These are phyloP conservation scores for Barypeithes pellucidus DNA, from an alignment of 2,888 invertebrate species.

Conservation along the genomic window DNA sequence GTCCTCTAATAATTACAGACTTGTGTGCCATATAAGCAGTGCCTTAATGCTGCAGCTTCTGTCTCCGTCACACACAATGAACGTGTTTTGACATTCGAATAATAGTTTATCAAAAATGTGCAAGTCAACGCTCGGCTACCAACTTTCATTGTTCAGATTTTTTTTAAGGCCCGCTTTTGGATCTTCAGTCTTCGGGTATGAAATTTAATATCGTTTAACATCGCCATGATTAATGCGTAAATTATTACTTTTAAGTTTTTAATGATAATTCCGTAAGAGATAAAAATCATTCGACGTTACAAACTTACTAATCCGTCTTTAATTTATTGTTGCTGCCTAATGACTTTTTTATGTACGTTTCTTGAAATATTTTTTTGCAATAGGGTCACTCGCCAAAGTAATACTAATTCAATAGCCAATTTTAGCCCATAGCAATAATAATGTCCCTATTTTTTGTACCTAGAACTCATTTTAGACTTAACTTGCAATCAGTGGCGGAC, in stretches of 20 bases:
- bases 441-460: too few species aligned
- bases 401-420: too few species aligned
- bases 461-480: too few species aligned
- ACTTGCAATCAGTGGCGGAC: too few species aligned
- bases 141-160: conserved; percentile 39
- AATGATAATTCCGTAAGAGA: neutral
- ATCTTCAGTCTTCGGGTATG: neutral
- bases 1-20: conserved; percentile 40
- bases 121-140: conserved; percentile 45
- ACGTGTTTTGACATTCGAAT: conserved; percentile 49
- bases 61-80: conserved; percentile 40
- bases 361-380: too few species aligned
- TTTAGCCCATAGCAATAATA: too few species aligned
- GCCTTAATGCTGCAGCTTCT: conserved; percentile 41
- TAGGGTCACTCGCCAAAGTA: too few species aligned
- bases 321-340: neutral
- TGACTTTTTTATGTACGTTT: neutral
- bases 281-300: neutral
- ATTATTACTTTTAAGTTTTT: conserved; percentile 5
- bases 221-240: conserved; percentile 13
- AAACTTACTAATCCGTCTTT: neutral
- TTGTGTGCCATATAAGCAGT: conserved; percentile 32
- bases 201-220: conserved; percentile 19
- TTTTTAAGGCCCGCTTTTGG: neutral
- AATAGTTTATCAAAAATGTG: conserved; percentile 50